Evolutionary conservation across 2,113 vertebrate species (phyloP), one percentile per base, ranked within the genome.

Genomic region (Ciconia boyciana): DNA sequence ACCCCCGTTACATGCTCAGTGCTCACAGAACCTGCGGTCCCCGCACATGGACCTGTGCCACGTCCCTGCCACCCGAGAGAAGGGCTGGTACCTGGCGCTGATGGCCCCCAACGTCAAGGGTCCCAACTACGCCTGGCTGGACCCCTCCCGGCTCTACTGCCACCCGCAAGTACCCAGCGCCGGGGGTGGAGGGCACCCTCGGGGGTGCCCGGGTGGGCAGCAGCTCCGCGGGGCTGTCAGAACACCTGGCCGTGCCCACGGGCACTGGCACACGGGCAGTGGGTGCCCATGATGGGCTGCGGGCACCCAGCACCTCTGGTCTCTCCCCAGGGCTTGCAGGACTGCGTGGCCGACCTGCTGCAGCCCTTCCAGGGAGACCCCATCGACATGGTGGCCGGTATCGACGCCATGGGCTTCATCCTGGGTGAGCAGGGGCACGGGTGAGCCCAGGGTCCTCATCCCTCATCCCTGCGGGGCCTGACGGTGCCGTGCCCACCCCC

Each of bases 391-490:
- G 98, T 99, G 87, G 98, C 97, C 1, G 98, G 99, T 39, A 98
- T 99, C 5, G 99, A 99, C 10, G 99, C 99, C 85, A 99, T 99
- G 99, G 99, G 99, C 83, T 99, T 99, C 88, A 98, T 99, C 85
- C 97, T 99, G 20, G 99, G 99, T 99, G 97, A 97, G 93, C 2
- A 0, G 55, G 22, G 14, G 28, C 0, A 3, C 0, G 0, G 68
- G 43, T 2, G 55, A 41, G 66, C 1, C 7, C 24, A 4, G 41
- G 6, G 43, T 11, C 5, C 4, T 61, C 3, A 1, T 11, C 6
- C 43, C 57, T 21, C 3, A 2, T 41, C 51, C 21, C 31, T 3
- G 5, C 2, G 4, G 85, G 55, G 93, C 12, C 75, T 99, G 98
- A 99, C 1, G 36, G 98, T 2, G 96, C 98, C 7, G 43, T 98